Evolutionary conservation across 2,888 invertebrate genomes (phyloP).

Genomic region (Tenthredo scrophulariae): DNA sequence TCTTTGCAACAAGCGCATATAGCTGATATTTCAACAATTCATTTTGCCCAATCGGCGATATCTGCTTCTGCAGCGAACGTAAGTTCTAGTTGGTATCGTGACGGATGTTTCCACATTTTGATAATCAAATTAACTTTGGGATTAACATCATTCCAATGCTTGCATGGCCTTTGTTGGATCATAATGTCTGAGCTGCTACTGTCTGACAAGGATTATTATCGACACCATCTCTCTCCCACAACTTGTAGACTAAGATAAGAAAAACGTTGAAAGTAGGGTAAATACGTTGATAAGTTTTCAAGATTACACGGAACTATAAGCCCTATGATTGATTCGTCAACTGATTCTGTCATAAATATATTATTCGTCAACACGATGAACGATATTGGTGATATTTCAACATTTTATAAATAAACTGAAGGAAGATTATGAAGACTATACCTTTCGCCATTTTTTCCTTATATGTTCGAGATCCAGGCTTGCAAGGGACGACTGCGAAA

Average conservation of each 20-base stretch:
- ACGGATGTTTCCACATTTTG: not conserved
- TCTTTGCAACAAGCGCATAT: too few species aligned
- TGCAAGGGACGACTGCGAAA: not conserved
- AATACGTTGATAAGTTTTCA: not conserved
- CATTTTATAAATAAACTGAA: not conserved
- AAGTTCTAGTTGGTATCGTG: too few species aligned
- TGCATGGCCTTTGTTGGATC: not conserved
- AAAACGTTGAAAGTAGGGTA: not conserved
- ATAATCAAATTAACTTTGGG: not conserved
- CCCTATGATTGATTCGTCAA: not conserved
- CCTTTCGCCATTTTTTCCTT: not conserved
- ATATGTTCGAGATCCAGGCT: not conserved
- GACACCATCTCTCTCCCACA: not conserved
- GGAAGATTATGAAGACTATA: not conserved
- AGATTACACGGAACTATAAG: not conserved
- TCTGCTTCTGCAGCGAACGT: too few species aligned
- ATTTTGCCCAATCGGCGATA: too few species aligned
- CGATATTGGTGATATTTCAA: not conserved
- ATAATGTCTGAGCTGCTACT: not conserved
- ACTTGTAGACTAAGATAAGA: not conserved
- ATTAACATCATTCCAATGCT: not conserved
- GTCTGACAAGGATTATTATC: not conserved
- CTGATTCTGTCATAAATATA: not conserved
- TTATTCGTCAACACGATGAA: not conserved
- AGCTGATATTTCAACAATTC: too few species aligned